These are phyloP conservation scores for Slavum lentiscoides DNA, from an alignment of 2,888 invertebrate species.

Conservation along the genomic window DNA sequence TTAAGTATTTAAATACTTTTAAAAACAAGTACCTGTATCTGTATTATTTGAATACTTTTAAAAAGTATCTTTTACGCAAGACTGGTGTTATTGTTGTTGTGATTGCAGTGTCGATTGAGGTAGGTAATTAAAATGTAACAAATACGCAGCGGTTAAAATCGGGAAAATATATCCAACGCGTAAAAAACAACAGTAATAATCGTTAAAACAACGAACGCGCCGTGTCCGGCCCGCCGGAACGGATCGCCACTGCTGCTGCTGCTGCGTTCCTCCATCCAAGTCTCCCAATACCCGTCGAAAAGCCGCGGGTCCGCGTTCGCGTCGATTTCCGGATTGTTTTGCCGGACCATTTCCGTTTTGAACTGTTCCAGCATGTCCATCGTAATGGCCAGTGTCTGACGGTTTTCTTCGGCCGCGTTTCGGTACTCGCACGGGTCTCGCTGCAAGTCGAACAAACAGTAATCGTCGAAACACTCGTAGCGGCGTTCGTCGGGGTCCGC, in stretches of 20 bases:
- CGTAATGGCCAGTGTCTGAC: background rate
- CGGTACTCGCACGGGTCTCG: slow-evolving; percentile 50
- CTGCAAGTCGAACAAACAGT: slow-evolving; percentile 52
- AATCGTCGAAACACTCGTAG: slow-evolving; percentile 36
- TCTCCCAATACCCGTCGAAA: slow-evolving; percentile 46
- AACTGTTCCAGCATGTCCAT: slow-evolving; percentile 12
- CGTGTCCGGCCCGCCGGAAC: too few relatives aligned
- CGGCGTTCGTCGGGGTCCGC: background rate
- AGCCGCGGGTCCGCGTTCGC: slow-evolving; percentile 33
- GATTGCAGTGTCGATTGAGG: too few relatives aligned
- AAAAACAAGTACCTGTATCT: too few relatives aligned
- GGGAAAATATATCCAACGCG: too few relatives aligned
- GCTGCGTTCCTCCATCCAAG: slow-evolving; percentile 55
- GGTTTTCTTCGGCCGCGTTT: slow-evolving; percentile 41
- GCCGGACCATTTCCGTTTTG: slow-evolving; percentile 19
- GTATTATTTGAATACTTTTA: too few relatives aligned
- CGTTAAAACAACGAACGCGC: too few relatives aligned
- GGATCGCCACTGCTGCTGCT: background rate
- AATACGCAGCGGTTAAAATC: too few relatives aligned
- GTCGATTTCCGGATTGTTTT: background rate
- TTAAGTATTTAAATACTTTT: too few relatives aligned
- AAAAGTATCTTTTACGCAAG: too few relatives aligned
- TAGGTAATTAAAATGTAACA: too few relatives aligned
- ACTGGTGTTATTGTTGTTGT: too few relatives aligned
- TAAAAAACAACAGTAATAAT: too few relatives aligned